Evolutionary conservation across 2,113 vertebrate species (phyloP).

Genomic region (Columba livia): DNA sequence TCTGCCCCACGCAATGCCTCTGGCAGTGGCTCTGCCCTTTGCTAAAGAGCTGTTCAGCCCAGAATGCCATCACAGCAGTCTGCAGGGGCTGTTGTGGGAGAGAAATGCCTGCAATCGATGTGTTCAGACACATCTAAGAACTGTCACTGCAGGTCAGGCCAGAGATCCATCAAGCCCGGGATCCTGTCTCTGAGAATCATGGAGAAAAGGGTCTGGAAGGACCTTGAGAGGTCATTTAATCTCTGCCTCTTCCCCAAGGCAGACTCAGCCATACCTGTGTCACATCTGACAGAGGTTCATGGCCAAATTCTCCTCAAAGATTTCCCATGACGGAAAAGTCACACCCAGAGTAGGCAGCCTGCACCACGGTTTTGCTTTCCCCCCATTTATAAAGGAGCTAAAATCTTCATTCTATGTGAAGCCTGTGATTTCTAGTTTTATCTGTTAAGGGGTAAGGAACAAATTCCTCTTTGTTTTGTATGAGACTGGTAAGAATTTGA

Average conservation of each 20-base stretch:
- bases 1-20: background rate
- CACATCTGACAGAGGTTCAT: background rate
- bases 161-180: conserved; percentile 42
- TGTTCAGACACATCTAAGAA: conserved; percentile 21
- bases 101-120: background rate
- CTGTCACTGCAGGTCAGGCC: conserved; percentile 54
- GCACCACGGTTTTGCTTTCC: background rate
- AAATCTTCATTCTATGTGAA: background rate
- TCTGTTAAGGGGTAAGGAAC: background rate
- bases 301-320: background rate
- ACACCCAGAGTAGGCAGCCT: background rate
- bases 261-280: conserved; percentile 21
- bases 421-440: background rate
- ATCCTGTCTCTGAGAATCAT: conserved; percentile 51
- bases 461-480: background rate
- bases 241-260: background rate
- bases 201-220: background rate
- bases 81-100: background rate
- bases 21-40: conserved; percentile 12
- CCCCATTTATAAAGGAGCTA: background rate
- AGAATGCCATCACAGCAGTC: background rate
- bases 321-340: background rate
- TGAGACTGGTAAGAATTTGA: background rate
- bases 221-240: conserved; percentile 61
- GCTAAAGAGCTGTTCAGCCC: conserved; percentile 37